Evolutionary conservation across 2,113 vertebrate genomes (phyloP), one percentile per base, ranked within the genome.

Genomic region (Podarcis cretensis): DNA sequence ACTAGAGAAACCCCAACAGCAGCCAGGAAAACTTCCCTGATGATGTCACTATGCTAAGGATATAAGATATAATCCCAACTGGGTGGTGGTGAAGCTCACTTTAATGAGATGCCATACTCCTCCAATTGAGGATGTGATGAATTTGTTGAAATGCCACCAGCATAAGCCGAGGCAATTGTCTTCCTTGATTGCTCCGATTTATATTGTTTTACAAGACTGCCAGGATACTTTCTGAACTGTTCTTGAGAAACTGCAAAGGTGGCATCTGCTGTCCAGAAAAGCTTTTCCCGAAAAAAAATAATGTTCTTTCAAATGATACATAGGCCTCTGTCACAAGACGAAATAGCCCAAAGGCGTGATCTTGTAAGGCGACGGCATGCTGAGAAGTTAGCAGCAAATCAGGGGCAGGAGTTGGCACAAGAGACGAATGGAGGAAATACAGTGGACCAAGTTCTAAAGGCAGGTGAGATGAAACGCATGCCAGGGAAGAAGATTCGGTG

Each of bases 251-350:
- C 1, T 81, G 35, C 12, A 59, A 35, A 57, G 18, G 20, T n/a
- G 18, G 27, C 40, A 54, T 35, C 40, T 32, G 37, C 20, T 66
- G 6, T 3, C 30, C 40, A 66, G 21, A 76, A 48, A 27, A 1
- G 1, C 1, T 59, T 74, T 12, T 14, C 7, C 69, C 35, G 35
- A 43, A 43, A 57, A 40, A 87, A 89, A 43, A 43, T 78, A 13
- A 2, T 93, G n/a, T 78, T 89, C 0, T 86, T 85, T 75, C 65
- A 73, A 92, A 81, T 82, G 1, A 21, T 76, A 87, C 57, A 0
- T 84, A 99, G 99, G 92, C 98, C 98, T 2, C 95, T 99, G 95
- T 98, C 98, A 65, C 98, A 97, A 88, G 98, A 99, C 86, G 98
- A 99, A 96, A 97, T 99, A 30, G 93, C 96, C 27, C 96, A 98